Conservation (phyloP, 2,797 vertebrate genomes). For the Anableps anableps region DNA sequence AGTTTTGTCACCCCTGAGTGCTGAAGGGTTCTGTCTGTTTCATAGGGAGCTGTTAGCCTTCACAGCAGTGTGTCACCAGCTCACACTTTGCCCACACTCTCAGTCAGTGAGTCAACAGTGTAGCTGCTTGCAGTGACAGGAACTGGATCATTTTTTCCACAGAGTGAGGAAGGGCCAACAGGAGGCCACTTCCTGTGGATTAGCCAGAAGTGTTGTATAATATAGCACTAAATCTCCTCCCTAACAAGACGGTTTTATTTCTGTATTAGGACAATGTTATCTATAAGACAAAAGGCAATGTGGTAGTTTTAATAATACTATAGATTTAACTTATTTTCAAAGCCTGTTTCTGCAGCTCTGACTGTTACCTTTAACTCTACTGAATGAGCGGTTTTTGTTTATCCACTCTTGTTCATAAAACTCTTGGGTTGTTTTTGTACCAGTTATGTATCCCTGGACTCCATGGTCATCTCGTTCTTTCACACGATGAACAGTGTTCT, state of each 20-base stretch:
- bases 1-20: constrained; percentile 15
- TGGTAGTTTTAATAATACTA: neutral
- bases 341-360: neutral
- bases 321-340: constrained; percentile 2
- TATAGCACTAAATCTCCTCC: constrained; percentile 5
- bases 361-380: neutral
- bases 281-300: neutral
- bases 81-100: constrained; percentile 22
- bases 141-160: constrained; percentile 46
- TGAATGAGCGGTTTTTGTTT: neutral
- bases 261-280: neutral
- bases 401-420: neutral
- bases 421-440: neutral
- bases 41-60: constrained; percentile 45
- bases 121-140: constrained; percentile 32
- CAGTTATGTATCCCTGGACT: neutral
- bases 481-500: neutral
- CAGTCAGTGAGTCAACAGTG: constrained; percentile 50
- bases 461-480: neutral
- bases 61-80: constrained; percentile 44
- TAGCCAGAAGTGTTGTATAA: constrained; percentile 14
- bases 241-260: constrained; percentile 18
- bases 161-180: constrained; percentile 23
- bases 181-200: constrained; percentile 50
- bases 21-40: constrained; percentile 36